A percentile compares a stretch with the other conserved stretches of the same genome.
These are phyloP conservation scores for Fopius arisanus DNA, from an alignment of 1,140 invertebrate species.

Conservation along the genomic window DNA sequence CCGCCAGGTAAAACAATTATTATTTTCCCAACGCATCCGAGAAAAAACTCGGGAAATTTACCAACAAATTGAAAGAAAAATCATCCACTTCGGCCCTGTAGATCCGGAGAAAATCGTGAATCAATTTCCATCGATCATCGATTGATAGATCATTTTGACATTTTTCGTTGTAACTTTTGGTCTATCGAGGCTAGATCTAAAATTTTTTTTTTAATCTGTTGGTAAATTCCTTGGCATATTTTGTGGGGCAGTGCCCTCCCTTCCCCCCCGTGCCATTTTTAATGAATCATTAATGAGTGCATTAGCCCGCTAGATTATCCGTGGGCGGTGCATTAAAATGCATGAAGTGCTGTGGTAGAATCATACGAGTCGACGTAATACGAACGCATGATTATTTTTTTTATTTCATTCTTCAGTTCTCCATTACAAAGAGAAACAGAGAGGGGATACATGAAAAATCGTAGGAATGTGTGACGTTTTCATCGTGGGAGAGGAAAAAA, in stretches of 20 bases:
- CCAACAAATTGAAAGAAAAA: neutral
- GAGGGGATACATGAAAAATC: neutral
- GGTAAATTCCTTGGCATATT: no score
- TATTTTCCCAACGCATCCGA: no score
- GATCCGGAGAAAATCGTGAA: neutral
- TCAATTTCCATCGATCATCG: neutral
- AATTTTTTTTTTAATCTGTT: no score
- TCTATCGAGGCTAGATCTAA: no score
- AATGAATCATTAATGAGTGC: neutral
- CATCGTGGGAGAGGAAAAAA: neutral
- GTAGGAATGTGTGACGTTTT: neutral
- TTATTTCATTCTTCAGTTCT: neutral
- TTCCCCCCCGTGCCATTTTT: neutral
- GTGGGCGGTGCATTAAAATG: neutral
- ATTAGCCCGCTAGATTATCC: neutral
- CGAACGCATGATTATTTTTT: neutral
- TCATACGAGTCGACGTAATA: constrained; percentile 7
- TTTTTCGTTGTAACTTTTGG: no score
- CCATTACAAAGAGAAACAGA: neutral
- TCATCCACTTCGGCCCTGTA: neutral
- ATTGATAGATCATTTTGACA: neutral
- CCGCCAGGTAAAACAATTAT: neutral
- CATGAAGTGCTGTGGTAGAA: neutral
- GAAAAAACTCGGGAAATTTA: no score
- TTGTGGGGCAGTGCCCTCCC: no score